These are phyloP conservation scores for Pangasianodon hypophthalmus DNA, from an alignment of 2,113 vertebrate species.

Conservation along the genomic window DNA sequence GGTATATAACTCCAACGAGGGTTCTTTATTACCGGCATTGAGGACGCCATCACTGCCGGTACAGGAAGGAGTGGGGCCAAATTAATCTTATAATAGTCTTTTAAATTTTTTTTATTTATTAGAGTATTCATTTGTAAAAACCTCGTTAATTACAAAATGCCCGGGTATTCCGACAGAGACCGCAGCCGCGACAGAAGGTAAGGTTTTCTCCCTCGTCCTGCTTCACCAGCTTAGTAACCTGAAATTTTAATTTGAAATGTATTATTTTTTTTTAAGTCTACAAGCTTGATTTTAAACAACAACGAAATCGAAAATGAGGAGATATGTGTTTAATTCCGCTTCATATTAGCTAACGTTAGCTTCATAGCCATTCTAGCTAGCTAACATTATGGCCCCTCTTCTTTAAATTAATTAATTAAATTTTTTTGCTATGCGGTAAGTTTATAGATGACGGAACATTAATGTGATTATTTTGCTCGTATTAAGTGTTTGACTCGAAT, in stretches of 20 bases:
- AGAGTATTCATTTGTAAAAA: slow-evolving; percentile 55
- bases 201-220: slow-evolving; percentile 41
- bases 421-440: not conserved
- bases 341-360: not conserved
- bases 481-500: not conserved
- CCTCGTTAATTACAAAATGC: slow-evolving; percentile 73
- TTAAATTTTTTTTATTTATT: slow-evolving; percentile 55
- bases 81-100: not conserved
- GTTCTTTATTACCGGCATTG: slow-evolving; percentile 69
- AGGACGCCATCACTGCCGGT: slow-evolving; percentile 51
- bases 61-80: not conserved
- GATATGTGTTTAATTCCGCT: not conserved
- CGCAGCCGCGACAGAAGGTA: slow-evolving; percentile 89
- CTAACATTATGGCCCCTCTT: no score
- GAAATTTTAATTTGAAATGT: no score
- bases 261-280: not conserved
- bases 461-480: not conserved
- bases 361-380: not conserved
- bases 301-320: not conserved
- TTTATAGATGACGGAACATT: no score
- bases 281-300: not conserved
- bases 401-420: not conserved
- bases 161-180: slow-evolving; percentile 93
- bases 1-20: slow-evolving; percentile 65
- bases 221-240: not conserved